A percentile compares a stretch with the other conserved stretches of the same genome.
Conservation (phyloP, 2,888 invertebrate genomes). For the Latrodectus hesperus region DNA sequence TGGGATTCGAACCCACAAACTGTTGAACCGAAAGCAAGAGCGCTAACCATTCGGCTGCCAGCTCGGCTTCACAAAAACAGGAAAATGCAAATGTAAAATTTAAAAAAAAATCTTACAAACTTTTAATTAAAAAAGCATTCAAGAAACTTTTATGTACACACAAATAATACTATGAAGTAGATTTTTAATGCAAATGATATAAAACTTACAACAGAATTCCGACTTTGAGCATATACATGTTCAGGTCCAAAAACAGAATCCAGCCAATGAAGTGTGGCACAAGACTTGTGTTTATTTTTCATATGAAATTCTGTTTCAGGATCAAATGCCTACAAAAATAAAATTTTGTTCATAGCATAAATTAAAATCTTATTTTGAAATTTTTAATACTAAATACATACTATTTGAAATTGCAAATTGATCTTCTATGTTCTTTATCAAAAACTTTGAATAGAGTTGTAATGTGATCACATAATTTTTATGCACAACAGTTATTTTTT, state of each 20-base stretch:
- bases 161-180: background rate
- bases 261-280: conserved; percentile 72
- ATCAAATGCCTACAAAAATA: conserved; percentile 75
- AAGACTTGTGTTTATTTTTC: conserved; percentile 74
- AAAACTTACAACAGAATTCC: conserved; percentile 49
- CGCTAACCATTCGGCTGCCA: no score
- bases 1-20: no score
- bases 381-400: no score
- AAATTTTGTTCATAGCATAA: background rate
- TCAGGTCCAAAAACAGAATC: conserved; percentile 73
- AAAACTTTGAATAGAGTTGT: no score
- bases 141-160: background rate
- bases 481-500: no score
- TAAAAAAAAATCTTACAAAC: background rate
- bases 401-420: no score
- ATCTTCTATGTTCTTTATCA: no score
- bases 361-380: background rate
- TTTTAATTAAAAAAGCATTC: background rate
- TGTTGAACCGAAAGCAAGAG: no score
- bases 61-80: no score
- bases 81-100: background rate
- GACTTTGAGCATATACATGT: conserved; percentile 72
- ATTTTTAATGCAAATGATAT: background rate
- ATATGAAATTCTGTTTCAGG: conserved; percentile 76
- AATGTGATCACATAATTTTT: no score